Conservation (phyloP, 1,140 invertebrate species). For the Cecropterus lyciades region DNA sequence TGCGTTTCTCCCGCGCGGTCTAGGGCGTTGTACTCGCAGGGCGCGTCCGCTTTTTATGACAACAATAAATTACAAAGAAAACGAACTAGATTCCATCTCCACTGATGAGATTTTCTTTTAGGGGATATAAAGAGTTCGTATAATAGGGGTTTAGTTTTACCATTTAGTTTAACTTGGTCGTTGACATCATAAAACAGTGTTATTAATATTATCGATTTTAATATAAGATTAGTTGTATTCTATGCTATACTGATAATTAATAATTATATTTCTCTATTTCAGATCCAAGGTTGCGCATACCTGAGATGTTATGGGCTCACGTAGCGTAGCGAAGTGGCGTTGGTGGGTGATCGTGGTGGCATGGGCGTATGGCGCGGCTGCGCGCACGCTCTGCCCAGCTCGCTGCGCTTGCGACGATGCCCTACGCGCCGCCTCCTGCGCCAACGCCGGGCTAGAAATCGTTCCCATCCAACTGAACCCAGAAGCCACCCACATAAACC, state of each 20-base stretch:
- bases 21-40: conserved; percentile 46
- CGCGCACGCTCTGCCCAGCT: conserved; percentile 89
- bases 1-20: conserved; percentile 50
- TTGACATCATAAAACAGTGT: conserved; percentile 6
- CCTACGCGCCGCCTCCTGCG: conserved; percentile 89
- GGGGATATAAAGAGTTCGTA: conserved; percentile 28
- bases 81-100: conserved; percentile 57
- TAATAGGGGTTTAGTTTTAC: conserved; percentile 12
- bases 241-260: background rate
- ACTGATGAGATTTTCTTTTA: conserved; percentile 50
- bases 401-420: conserved; percentile 93
- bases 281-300: conserved; percentile 68
- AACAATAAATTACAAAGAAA: conserved; percentile 66
- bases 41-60: conserved; percentile 57
- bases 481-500: conserved; percentile 90
- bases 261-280: conserved; percentile 44
- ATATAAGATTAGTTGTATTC: background rate
- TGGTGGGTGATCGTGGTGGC: conserved; percentile 77
- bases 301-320: conserved; percentile 83
- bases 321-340: conserved; percentile 75
- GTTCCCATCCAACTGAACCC: conserved; percentile 95
- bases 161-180: conserved; percentile 9
- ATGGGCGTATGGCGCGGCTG: conserved; percentile 67
- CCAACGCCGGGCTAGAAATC: conserved; percentile 90
- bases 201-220: background rate